Conservation (phyloP, 2,797 vertebrate species). For the Halcyon leucocephala region DNA sequence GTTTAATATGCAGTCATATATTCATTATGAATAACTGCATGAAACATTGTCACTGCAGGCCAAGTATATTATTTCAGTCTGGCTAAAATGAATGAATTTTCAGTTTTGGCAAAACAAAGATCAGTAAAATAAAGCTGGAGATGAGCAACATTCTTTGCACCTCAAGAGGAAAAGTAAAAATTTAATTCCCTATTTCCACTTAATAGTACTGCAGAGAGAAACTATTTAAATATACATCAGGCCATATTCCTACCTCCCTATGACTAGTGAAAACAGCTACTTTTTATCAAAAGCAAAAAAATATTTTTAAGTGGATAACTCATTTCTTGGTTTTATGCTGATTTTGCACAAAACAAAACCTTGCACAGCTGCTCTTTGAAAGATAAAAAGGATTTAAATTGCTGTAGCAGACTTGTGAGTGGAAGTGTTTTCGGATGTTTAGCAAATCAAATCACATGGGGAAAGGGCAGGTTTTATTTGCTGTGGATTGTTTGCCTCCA, state of each 20-base stretch:
- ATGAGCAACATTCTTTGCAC: not conserved
- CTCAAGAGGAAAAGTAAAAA: not conserved
- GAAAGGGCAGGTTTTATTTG: conserved; percentile 32
- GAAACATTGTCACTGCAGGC: not conserved
- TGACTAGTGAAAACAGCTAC: not conserved
- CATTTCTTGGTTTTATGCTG: conserved; percentile 50
- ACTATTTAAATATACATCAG: not conserved
- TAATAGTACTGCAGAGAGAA: not conserved
- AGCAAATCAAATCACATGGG: conserved; percentile 31
- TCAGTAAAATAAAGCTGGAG: not conserved
- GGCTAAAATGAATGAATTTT: conserved; percentile 13
- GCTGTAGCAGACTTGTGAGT: conserved; percentile 27
- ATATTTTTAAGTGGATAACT: conserved; percentile 34
- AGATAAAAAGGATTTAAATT: conserved; percentile 71
- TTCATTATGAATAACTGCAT: not conserved
- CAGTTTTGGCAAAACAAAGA: not conserved
- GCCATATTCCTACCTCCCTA: not conserved
- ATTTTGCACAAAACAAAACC: conserved; percentile 64
- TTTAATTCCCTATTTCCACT: not conserved
- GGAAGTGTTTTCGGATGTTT: conserved; percentile 49
- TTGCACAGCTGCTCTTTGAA: conserved; percentile 62
- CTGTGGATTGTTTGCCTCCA: conserved; percentile 11
- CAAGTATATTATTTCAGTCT: not conserved
- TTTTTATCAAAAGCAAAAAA: conserved; percentile 4
- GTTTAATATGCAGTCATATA: not conserved